phyloP scores from a whole-genome alignment of 2,888 invertebrate genomes.

The Emmelina monodactyla region DNA sequence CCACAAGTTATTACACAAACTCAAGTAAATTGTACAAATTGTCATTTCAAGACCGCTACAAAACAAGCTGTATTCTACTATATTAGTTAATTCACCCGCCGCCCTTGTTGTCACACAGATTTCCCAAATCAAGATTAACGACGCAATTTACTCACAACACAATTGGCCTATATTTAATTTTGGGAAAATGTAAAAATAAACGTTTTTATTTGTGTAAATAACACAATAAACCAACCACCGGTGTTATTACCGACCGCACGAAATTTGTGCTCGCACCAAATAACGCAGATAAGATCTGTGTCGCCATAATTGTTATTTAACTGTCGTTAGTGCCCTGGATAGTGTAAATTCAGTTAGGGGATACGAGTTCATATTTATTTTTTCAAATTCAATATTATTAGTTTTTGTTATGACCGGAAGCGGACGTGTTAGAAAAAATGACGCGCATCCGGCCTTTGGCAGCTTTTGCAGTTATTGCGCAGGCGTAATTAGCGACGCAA shows the following conservation, averaged over 20 bases:
- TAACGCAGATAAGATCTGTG: conserved; percentile 58
- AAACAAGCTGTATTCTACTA: not conserved
- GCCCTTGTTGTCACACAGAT: conserved; percentile 21
- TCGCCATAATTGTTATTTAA: conserved; percentile 59
- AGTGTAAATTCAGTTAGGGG: conserved; percentile 62
- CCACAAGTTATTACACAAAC: conserved; percentile 38
- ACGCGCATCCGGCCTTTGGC: conserved; percentile 43
- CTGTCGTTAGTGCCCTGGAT: conserved; percentile 54
- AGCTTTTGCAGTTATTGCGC: conserved; percentile 42
- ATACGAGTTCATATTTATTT: conserved; percentile 30
- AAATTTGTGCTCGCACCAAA: conserved; percentile 49
- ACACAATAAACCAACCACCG: conserved; percentile 60
- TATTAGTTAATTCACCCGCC: conserved; percentile 9
- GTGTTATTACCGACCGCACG: conserved; percentile 41
- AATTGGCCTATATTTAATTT: conserved; percentile 65
- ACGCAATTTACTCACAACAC: conserved; percentile 42
- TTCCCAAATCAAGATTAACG: conserved; percentile 39
- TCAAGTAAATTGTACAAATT: conserved; percentile 44
- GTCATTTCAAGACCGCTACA: conserved; percentile 42
- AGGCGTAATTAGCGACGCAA: conserved; percentile 46
- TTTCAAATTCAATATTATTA: conserved; percentile 46
- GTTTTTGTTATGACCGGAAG: conserved; percentile 44
- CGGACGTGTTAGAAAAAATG: conserved; percentile 58
- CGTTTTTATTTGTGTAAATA: conserved; percentile 68
- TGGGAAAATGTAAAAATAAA: conserved; percentile 67